phyloP scores from a whole-genome alignment of 2,888 invertebrate species.

The Lasioglossum lativentre region DNA sequence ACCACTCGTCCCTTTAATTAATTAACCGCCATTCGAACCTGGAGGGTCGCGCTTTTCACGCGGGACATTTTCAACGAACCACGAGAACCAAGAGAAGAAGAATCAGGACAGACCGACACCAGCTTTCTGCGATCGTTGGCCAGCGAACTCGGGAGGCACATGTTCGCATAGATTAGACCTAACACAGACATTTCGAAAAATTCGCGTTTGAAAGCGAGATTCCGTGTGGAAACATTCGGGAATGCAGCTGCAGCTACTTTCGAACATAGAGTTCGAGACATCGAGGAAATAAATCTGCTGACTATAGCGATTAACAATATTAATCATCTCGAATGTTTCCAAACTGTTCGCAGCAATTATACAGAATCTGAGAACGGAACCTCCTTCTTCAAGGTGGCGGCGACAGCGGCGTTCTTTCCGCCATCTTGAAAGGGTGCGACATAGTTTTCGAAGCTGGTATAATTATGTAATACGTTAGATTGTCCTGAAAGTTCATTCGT shows the following conservation, averaged over 20 bases:
- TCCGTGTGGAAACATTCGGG: background rate
- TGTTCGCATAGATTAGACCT: background rate
- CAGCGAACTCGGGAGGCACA: background rate
- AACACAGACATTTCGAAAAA: background rate
- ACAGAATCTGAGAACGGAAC: background rate
- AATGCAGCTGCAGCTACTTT: background rate
- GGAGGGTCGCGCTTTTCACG: background rate
- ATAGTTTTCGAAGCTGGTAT: background rate
- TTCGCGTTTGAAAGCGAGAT: background rate
- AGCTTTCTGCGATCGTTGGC: background rate
- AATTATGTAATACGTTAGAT: background rate
- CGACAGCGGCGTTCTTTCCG: slow-evolving; percentile 9
- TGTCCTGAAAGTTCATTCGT: background rate
- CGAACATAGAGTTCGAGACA: background rate
- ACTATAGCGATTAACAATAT: background rate
- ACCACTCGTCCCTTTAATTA: slow-evolving; percentile 55
- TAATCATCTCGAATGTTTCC: background rate
- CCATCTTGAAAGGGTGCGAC: background rate
- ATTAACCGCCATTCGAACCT: slow-evolving; percentile 38
- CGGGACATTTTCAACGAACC: slow-evolving; percentile 2
- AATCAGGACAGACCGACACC: background rate
- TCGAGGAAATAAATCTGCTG: background rate
- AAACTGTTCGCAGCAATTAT: background rate
- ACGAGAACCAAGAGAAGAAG: background rate
- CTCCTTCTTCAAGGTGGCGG: slow-evolving; percentile 6